phyloP scores from a whole-genome alignment of 2,888 invertebrate genomes.

The Lasius platythorax region DNA sequence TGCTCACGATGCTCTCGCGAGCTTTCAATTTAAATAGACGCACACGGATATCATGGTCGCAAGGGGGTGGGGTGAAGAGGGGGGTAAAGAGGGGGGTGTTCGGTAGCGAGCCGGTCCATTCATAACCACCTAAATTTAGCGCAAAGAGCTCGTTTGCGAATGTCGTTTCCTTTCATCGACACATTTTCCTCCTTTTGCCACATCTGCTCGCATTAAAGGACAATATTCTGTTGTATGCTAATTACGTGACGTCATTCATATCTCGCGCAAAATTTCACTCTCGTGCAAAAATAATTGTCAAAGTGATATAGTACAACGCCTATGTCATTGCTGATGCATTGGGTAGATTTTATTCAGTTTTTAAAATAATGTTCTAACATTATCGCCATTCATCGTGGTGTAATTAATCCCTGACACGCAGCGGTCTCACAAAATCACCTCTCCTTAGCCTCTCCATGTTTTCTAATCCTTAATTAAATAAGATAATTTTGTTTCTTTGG shows the following conservation, averaged over 20 bases:
- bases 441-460: neutral
- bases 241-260: slow-evolving; percentile 51
- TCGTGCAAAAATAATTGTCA: neutral
- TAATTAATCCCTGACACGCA: neutral
- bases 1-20: slow-evolving; percentile 25
- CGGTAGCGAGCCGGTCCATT: slow-evolving; percentile 69
- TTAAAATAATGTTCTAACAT: slow-evolving; percentile 1
- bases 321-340: neutral
- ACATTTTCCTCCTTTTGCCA: slow-evolving; percentile 19
- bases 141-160: slow-evolving; percentile 71
- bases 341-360: neutral
- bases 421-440: neutral
- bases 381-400: neutral
- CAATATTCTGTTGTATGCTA: slow-evolving; percentile 60
- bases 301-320: neutral
- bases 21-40: slow-evolving; percentile 61
- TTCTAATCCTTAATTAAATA: neutral
- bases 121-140: slow-evolving; percentile 77
- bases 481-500: neutral
- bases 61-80: no score
- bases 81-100: neutral
- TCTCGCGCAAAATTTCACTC: neutral
- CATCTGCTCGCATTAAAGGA: slow-evolving; percentile 60
- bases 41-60: slow-evolving; percentile 50
- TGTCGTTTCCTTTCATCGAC: slow-evolving; percentile 54